Evolutionary conservation across 2,888 invertebrate genomes (phyloP).

Genomic region (Campopleginae sp.): DNA sequence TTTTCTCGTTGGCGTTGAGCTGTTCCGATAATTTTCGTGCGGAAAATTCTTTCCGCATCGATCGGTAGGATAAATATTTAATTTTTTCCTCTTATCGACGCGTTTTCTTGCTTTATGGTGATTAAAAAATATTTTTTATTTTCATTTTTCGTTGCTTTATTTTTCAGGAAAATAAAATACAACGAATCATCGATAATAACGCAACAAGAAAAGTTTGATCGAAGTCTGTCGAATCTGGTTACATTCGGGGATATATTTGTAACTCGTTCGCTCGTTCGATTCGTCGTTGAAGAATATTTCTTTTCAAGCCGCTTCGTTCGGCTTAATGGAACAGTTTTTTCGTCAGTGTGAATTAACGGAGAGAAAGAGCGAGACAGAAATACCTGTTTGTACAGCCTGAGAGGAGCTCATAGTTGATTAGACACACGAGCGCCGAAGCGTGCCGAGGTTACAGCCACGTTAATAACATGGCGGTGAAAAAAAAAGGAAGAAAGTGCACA

Average conservation of each 20-base stretch:
- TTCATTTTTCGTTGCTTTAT: background rate
- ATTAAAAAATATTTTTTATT: too few relatives aligned
- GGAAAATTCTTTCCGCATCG: background rate
- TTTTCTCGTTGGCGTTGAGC: background rate
- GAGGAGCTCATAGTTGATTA: conserved; percentile 78
- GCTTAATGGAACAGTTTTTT: background rate
- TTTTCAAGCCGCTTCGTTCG: background rate
- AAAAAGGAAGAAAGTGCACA: conserved; percentile 52
- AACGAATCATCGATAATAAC: background rate
- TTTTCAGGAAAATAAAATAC: background rate
- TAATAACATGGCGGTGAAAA: conserved; percentile 68
- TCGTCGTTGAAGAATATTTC: background rate
- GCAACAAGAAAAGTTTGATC: conserved; percentile 1
- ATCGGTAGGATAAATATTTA: background rate
- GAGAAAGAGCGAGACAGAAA: conserved; percentile 55
- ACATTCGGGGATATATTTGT: background rate
- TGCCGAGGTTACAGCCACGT: conserved; percentile 78
- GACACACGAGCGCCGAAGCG: conserved; percentile 77
- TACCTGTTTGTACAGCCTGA: conserved; percentile 59
- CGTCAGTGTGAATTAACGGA: background rate
- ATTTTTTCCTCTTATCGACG: background rate
- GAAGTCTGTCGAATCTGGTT: background rate
- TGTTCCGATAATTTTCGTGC: background rate
- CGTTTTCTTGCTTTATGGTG: background rate
- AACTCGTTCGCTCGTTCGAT: background rate